These are phyloP conservation scores for Pantherophis vulpinus DNA, from an alignment of 2,797 vertebrate species.

Conservation along the genomic window DNA sequence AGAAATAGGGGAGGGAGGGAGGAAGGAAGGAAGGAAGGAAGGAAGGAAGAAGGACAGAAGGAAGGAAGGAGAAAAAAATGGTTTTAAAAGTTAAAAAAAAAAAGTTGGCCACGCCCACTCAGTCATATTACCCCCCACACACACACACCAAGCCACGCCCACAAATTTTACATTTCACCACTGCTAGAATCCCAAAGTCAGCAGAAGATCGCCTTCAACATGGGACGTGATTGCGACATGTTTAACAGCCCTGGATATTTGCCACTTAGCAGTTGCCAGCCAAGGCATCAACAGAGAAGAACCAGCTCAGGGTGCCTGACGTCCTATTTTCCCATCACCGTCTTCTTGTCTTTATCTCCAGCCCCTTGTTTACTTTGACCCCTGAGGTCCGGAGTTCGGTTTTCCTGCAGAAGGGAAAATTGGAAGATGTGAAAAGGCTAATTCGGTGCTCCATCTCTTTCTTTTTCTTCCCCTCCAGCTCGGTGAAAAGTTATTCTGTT, in stretches of 20 bases:
- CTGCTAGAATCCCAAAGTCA: not conserved
- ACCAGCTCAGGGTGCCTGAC: fast-evolving
- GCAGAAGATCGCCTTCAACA: not conserved
- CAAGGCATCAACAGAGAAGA: not conserved
- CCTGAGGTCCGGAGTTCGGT: no score
- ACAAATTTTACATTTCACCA: no score
- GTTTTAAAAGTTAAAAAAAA: no score
- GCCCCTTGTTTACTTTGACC: no score
- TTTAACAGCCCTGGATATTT: not conserved
- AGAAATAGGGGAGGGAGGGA: fast-evolving
- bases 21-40: no score
- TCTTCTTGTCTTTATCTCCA: no score
- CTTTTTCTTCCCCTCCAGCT: not conserved
- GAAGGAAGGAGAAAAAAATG: no score
- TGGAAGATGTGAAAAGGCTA: slow-evolving; percentile 36
- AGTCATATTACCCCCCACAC: no score
- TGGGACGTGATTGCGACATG: not conserved
- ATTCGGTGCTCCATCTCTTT: not conserved
- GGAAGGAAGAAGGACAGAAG: no score
- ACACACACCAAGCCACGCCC: no score
- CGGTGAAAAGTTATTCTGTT: not conserved
- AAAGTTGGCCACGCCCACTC: no score
- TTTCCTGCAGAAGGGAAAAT: not conserved
- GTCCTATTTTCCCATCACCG: not conserved
- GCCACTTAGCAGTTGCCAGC: not conserved